These are phyloP conservation scores for Squalus acanthias DNA, from an alignment of 2,797 vertebrate genomes.

Conservation along the genomic window DNA sequence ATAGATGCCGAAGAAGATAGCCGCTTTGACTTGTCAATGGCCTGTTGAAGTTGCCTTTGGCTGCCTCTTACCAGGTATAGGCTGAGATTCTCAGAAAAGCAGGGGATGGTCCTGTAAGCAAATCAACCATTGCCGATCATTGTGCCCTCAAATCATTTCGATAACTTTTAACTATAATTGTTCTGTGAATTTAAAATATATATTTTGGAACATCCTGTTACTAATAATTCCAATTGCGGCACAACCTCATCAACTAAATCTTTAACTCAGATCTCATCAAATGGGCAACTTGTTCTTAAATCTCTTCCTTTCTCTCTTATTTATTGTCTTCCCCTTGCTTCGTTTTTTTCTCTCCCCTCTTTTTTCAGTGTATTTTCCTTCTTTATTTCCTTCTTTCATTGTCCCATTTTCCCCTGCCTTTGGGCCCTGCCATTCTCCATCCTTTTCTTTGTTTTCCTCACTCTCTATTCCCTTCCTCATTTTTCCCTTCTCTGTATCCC, in stretches of 20 bases:
- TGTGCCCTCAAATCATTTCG: not conserved
- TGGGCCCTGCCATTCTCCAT: no score
- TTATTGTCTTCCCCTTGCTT: not conserved
- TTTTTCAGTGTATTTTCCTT: not conserved
- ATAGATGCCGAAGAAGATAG: not conserved
- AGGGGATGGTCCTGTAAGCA: not conserved
- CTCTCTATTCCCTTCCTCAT: no score
- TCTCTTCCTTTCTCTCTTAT: not conserved
- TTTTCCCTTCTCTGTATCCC: no score
- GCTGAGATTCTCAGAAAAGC: not conserved
- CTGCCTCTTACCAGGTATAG: not conserved
- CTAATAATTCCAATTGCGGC: not conserved
- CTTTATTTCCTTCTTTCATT: not conserved
- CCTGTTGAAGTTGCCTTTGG: not conserved
- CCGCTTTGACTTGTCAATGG: not conserved
- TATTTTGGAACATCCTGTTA: not conserved
- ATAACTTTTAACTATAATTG: not conserved
- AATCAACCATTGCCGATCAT: not conserved
- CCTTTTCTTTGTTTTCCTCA: no score
- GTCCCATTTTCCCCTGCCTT: no score
- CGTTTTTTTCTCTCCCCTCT: not conserved
- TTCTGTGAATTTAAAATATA: not conserved
- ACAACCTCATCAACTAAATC: not conserved
- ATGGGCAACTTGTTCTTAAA: not conserved
- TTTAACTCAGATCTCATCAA: not conserved